These are phyloP conservation scores for Nothura maculosa DNA, from an alignment of 2,797 vertebrate genomes.

Conservation along the genomic window DNA sequence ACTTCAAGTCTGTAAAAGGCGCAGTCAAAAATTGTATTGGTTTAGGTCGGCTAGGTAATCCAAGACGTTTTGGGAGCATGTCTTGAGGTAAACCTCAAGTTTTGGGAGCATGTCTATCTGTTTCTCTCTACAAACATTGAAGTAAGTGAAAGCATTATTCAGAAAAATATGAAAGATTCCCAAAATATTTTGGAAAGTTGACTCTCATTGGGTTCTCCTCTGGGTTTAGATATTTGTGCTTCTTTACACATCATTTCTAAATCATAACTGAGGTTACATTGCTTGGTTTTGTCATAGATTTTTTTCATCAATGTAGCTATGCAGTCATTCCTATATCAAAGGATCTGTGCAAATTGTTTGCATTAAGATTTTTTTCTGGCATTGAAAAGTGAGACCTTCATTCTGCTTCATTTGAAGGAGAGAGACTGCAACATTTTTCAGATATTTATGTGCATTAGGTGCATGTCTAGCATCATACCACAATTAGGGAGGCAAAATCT, in stretches of 20 bases:
- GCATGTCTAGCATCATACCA: not conserved
- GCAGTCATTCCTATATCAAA: not conserved
- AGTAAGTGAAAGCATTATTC: not conserved
- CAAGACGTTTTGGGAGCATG: not conserved
- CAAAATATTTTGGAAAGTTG: not conserved
- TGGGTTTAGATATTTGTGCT: not conserved
- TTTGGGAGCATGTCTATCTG: not conserved
- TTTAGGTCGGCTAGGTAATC: not conserved
- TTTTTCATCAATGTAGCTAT: not conserved
- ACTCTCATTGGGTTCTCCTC: not conserved
- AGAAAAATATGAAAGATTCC: not conserved
- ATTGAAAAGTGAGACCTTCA: not conserved
- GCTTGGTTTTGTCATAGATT: not conserved
- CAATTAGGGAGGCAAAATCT: not conserved
- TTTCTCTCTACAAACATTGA: not conserved
- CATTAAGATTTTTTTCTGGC: not conserved
- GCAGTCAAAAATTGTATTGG: rapidly evolving
- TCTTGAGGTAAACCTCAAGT: not conserved
- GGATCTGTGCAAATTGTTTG: not conserved
- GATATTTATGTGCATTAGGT: not conserved
- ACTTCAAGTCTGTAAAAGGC: not conserved
- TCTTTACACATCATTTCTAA: not conserved
- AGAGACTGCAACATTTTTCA: not conserved
- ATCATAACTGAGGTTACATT: not conserved
- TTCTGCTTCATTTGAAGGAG: not conserved